Base-by-base conservation (phyloP, 2,113 vertebrate species). In the Tyto alba region DNA sequence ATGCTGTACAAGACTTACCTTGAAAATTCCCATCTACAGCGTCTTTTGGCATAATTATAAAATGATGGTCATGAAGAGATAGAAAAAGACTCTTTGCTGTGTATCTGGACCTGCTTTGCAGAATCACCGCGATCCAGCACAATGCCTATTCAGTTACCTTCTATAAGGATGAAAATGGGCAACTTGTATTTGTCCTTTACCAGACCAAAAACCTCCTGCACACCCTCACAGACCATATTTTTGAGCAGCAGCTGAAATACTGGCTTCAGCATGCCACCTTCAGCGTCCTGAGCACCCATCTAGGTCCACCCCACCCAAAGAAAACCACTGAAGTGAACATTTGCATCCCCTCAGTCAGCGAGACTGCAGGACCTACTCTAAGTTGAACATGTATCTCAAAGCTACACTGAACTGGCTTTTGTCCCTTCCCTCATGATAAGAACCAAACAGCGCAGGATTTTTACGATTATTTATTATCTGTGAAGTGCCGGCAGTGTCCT, bases 391-490 rank as follows among this genome's bases (percentile, higher is more conserved):
- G 0, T 64, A 64, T 45, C 91, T 92, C 81, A 73, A 55, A 68
- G 69, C 62, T 26, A 40, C 57, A 57, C 52, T 15, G 36, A 67
- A 19, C 45, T 45, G 5, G 3, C 53, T 59, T 60, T 29, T n/a
- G 52, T 68, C 77, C 62, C 80, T 62, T 92, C 62, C 50, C 87
- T 82, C 74, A 16, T 0, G 64, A 67, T 67, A 96, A 96, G 85
- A 93, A 93, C 66, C 74, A 96, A 96, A 85, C 93, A 52, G 79
- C 68, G 90, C 53, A 80, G 85, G 76, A 78, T 52, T 93, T 85
- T 90, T 56, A 59, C 3, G 74, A 89, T 92, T 80, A 85, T 97
- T 97, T 97, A 97, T 97, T 97, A 91, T 94, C 89, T 88, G 69
- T 75, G 73, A 94, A 85, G 76, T 40, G 68, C 87, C 13, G 3